A percentile compares a stretch with the other conserved stretches of the same genome.
These are phyloP conservation scores for Coecobrya sp. DNA, from an alignment of 2,888 invertebrate genomes.

Conservation along the genomic window DNA sequence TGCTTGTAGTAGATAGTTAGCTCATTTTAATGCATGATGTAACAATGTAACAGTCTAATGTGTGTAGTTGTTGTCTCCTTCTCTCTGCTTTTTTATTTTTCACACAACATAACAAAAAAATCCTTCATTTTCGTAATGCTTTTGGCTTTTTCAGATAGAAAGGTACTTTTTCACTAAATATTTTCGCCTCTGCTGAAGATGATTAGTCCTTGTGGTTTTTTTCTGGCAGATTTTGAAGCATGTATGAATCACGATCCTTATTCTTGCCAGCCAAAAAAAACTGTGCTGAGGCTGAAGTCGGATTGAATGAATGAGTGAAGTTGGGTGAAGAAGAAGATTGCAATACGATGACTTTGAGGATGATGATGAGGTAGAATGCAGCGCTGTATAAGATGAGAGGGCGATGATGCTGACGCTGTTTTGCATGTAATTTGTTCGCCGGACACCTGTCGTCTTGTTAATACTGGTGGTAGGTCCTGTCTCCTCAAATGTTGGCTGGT, in stretches of 20 bases:
- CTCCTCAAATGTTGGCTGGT: slow-evolving; percentile 48
- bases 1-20: neutral
- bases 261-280: slow-evolving; percentile 51
- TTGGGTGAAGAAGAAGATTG: slow-evolving; percentile 66
- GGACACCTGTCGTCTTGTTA: slow-evolving; percentile 78
- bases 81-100: neutral
- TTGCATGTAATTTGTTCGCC: slow-evolving; percentile 73
- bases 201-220: slow-evolving; percentile 74
- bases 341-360: neutral
- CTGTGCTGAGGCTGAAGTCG: slow-evolving; percentile 43
- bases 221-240: slow-evolving; percentile 61
- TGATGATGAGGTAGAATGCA: slow-evolving; percentile 13
- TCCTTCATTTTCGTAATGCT: slow-evolving; percentile 56
- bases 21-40: slow-evolving; percentile 67
- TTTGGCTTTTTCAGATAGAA: slow-evolving; percentile 49
- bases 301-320: slow-evolving; percentile 45
- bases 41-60: slow-evolving; percentile 66
- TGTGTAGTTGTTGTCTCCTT: slow-evolving; percentile 40
- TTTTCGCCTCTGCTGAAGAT: neutral
- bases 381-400: slow-evolving; percentile 31
- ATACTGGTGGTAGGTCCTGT: slow-evolving; percentile 63
- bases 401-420: slow-evolving; percentile 42
- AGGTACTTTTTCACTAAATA: slow-evolving; percentile 61
- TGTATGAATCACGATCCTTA: slow-evolving; percentile 58
- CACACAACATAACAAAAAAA: slow-evolving; percentile 37